These are phyloP conservation scores for Megaceryle maxima DNA, from an alignment of 2,113 vertebrate species.

Conservation along the genomic window DNA sequence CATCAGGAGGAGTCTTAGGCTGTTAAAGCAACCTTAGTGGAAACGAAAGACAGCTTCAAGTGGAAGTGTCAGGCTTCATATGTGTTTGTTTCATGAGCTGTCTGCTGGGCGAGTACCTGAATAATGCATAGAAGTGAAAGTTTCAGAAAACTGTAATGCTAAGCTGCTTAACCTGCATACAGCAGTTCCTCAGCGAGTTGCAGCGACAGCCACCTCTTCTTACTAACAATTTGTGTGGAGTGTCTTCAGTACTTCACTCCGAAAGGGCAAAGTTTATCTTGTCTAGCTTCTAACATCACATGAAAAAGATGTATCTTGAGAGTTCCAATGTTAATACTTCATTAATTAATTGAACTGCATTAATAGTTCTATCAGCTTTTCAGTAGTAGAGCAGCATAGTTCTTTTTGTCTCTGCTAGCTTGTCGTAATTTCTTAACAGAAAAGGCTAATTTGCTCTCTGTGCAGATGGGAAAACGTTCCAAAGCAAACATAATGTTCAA, in stretches of 20 bases:
- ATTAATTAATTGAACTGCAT: background rate
- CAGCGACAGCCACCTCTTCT: background rate
- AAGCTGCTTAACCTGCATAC: background rate
- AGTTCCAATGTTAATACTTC: background rate
- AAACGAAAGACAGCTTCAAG: background rate
- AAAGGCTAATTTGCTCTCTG: conserved; percentile 40
- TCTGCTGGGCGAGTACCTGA: background rate
- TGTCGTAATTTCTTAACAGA: background rate
- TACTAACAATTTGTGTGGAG: accelerated
- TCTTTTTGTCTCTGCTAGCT: background rate
- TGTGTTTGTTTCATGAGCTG: background rate
- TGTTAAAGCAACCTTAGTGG: background rate
- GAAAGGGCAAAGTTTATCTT: background rate
- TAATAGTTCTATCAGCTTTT: background rate
- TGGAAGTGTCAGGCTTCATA: background rate
- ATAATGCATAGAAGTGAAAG: background rate
- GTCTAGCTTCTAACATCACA: background rate
- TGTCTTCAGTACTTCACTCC: background rate
- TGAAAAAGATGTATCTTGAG: background rate
- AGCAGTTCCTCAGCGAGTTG: background rate
- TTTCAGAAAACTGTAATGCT: background rate
- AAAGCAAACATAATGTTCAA: conserved; percentile 87
- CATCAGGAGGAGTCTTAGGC: background rate
- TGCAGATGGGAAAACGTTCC: conserved; percentile 86
- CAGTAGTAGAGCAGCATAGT: background rate